Percentiles rank a stretch among this genome's conserved stretches.
Evolutionary conservation across 2,113 vertebrate genomes (phyloP).

Genomic region (Anas platyrhynchos): DNA sequence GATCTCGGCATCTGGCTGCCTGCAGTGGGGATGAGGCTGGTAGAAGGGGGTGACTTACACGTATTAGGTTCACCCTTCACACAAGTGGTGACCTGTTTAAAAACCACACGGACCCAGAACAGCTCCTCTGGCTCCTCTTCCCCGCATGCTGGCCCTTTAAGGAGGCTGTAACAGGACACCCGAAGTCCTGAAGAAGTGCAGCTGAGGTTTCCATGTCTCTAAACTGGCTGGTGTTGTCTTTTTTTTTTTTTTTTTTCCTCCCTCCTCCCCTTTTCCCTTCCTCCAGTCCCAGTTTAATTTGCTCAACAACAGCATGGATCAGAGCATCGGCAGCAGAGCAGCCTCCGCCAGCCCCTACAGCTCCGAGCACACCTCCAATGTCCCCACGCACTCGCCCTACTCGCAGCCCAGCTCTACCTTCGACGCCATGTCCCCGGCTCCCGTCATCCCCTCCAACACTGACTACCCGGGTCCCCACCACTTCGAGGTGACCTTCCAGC

Average conservation of each 20-base stretch:
- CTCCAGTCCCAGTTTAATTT: constrained; percentile 98
- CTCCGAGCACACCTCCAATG: constrained; percentile 93
- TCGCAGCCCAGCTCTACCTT: constrained; percentile 99
- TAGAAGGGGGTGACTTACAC: neutral
- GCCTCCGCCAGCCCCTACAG: constrained; percentile 94
- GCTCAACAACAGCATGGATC: constrained; percentile 98
- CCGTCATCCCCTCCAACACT: constrained; percentile 97
- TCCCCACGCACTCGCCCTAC: constrained; percentile 95
- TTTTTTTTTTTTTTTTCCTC: constrained; percentile 22
- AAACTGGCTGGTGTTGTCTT: constrained; percentile 82
- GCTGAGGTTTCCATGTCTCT: constrained; percentile 74
- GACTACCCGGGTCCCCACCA: constrained; percentile 95
- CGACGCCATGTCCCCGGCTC: constrained; percentile 95
- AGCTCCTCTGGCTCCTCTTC: constrained; percentile 61
- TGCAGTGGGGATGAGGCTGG: neutral
- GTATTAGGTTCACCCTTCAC: neutral
- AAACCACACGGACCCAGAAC: constrained; percentile 1
- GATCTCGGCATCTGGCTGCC: neutral
- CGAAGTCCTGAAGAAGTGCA: constrained; percentile 53
- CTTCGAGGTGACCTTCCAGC: constrained; percentile 99
- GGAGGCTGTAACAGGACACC: constrained; percentile 88
- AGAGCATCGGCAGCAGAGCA: constrained; percentile 90
- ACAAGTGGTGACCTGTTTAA: constrained; percentile 72
- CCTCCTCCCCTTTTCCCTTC: constrained; percentile 71
- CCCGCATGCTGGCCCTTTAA: constrained; percentile 77